Conservation (phyloP, 2,797 vertebrate species). For the Adelosebastes latens region DNA sequence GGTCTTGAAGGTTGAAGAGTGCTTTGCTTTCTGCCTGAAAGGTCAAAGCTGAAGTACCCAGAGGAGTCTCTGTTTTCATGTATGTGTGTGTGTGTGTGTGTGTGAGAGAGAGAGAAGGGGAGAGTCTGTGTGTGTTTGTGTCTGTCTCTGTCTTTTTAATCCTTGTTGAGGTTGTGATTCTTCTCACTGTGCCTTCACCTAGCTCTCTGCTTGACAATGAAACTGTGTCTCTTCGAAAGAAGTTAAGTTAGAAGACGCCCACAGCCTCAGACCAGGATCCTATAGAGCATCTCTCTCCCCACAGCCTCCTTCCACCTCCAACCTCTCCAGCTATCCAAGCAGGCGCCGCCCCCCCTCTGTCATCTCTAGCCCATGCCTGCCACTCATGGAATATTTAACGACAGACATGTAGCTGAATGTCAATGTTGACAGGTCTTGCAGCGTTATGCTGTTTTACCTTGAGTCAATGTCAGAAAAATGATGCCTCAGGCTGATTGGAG, state of each 20-base stretch:
- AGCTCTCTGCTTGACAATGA: constrained; percentile 37
- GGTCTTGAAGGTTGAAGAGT: constrained; percentile 47
- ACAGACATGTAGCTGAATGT: constrained; percentile 37
- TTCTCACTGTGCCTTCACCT: constrained; percentile 18
- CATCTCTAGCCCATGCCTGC: constrained; percentile 36
- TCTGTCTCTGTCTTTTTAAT: constrained; percentile 31
- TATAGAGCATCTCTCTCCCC: constrained; percentile 35
- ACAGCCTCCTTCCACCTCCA: constrained; percentile 23
- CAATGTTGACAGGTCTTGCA: constrained; percentile 18
- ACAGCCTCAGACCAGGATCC: constrained; percentile 29
- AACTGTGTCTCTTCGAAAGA: constrained; percentile 44
- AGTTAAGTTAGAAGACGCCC: constrained; percentile 43
- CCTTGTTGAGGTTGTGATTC: constrained; percentile 22
- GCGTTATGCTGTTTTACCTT: constrained; percentile 1
- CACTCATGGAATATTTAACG: constrained; percentile 53
- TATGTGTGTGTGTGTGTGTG: constrained; percentile 5
- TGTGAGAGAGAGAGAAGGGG: neutral
- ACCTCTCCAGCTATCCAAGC: constrained; percentile 43
- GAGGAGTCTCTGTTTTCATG: constrained; percentile 27
- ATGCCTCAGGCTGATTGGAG: neutral
- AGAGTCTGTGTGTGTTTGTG: constrained; percentile 18
- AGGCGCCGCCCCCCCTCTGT: constrained; percentile 4
- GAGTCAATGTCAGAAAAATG: constrained; percentile 2
- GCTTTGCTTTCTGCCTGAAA: constrained; percentile 38
- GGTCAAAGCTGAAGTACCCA: constrained; percentile 34